Evolutionary conservation across 2,797 vertebrate genomes (phyloP).

Genomic region (Malacoraja senta): DNA sequence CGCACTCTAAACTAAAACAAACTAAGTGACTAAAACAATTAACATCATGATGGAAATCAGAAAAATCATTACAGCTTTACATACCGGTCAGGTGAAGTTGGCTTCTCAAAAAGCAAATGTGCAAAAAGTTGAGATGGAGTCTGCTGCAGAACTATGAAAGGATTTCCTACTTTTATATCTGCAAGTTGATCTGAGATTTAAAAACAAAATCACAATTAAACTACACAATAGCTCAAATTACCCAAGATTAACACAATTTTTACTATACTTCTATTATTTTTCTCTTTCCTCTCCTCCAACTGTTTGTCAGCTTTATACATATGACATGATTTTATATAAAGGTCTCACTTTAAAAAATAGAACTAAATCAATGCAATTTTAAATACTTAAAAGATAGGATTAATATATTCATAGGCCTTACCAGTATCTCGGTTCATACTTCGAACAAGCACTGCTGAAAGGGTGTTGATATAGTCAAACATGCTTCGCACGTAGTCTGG

Average conservation of each 20-base stretch:
- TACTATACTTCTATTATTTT: too few species aligned
- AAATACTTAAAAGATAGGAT: not conserved
- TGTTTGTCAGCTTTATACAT: not conserved
- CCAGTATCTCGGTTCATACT: slow-evolving; percentile 77
- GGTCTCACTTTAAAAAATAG: not conserved
- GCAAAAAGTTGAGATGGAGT: slow-evolving; percentile 78
- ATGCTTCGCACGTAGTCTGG: slow-evolving; percentile 72
- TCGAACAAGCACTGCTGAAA: slow-evolving; percentile 72
- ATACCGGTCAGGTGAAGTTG: slow-evolving; percentile 89
- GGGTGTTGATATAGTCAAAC: slow-evolving; percentile 72
- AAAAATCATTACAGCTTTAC: not conserved
- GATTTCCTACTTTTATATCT: slow-evolving; percentile 80
- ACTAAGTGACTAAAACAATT: too few species aligned
- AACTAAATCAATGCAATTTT: not conserved
- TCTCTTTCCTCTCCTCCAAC: not conserved
- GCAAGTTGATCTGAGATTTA: slow-evolving; percentile 59
- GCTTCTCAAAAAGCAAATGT: slow-evolving; percentile 83
- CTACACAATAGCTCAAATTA: not conserved
- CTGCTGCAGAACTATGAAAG: slow-evolving; percentile 82
- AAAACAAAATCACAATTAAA: slow-evolving; percentile 29
- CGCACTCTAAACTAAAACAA: too few species aligned
- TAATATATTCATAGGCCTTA: slow-evolving; percentile 46
- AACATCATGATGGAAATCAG: too few species aligned
- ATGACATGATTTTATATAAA: not conserved
- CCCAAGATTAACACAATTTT: slow-evolving; percentile 19